Conservation (phyloP, 1,140 invertebrate genomes). For the Lepidostoma basale region DNA sequence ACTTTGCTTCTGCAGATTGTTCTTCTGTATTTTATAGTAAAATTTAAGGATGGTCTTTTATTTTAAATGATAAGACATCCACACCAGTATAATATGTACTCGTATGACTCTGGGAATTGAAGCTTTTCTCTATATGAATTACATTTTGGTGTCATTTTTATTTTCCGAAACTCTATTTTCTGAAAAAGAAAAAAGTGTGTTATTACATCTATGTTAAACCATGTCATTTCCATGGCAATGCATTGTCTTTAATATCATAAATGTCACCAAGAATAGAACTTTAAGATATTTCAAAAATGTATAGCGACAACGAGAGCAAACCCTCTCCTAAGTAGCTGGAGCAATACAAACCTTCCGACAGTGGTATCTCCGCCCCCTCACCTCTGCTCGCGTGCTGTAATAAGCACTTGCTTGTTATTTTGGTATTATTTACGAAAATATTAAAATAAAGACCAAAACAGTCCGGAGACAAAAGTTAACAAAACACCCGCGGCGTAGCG, state of each 20-base stretch:
- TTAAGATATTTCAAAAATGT: neutral
- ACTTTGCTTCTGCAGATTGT: neutral
- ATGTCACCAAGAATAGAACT: neutral
- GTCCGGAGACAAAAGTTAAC: too few relatives aligned
- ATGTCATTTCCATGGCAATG: constrained; percentile 1
- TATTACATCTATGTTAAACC: neutral
- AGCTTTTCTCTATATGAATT: constrained; percentile 6
- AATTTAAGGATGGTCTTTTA: neutral
- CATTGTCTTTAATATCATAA: constrained; percentile 9
- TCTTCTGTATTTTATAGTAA: neutral
- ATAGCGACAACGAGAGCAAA: neutral
- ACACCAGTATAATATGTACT: neutral
- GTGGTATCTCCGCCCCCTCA: neutral
- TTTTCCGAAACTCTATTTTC: too few relatives aligned
- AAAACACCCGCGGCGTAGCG: too few relatives aligned
- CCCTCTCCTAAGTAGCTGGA: neutral
- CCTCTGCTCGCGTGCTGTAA: neutral
- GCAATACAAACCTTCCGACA: neutral
- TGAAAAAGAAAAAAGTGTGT: too few relatives aligned
- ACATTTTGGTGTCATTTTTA: neutral
- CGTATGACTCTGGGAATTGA: constrained; percentile 4
- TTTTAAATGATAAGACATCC: neutral
- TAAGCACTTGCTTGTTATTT: neutral
- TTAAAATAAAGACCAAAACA: too few relatives aligned
- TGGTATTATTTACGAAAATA: neutral